A percentile compares a stretch with the other conserved stretches of the same genome.
phyloP scores from a whole-genome alignment of 2,888 invertebrate species.

The Eupithecia exiguata region DNA sequence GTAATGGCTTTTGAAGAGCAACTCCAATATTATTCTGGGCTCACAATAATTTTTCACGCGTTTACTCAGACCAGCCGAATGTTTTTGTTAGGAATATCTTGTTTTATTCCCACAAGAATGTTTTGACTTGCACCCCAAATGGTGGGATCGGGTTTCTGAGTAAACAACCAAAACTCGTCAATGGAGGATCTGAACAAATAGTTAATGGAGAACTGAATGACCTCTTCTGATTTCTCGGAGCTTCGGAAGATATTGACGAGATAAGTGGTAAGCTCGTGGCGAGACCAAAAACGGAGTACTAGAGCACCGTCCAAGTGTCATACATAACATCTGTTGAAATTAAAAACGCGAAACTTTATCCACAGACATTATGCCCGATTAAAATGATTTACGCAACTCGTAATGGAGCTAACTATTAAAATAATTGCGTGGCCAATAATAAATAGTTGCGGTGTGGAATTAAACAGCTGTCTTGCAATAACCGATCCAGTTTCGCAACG shows the following conservation, averaged over 20 bases:
- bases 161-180: constrained; percentile 35
- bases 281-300: not conserved
- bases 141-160: constrained; percentile 51
- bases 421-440: constrained; percentile 49
- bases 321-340: constrained; percentile 4
- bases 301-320: not conserved
- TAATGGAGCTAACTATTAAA: constrained; percentile 43
- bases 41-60: constrained; percentile 77
- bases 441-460: constrained; percentile 52
- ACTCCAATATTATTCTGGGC: constrained; percentile 78
- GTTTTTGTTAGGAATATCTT: constrained; percentile 69
- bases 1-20: constrained; percentile 79
- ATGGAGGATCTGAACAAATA: constrained; percentile 30
- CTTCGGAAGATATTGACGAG: constrained; percentile 16
- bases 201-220: constrained; percentile 27
- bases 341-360: not conserved
- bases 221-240: constrained; percentile 21
- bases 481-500: constrained; percentile 63
- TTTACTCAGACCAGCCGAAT: constrained; percentile 65
- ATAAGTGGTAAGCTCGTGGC: not conserved
- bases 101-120: constrained; percentile 62
- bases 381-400: constrained; percentile 30
- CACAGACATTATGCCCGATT: constrained; percentile 32
- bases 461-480: constrained; percentile 60
- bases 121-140: constrained; percentile 53